Evolutionary conservation across 2,113 vertebrate genomes (phyloP).

Genomic region (Mesembrinibis cayennensis): DNA sequence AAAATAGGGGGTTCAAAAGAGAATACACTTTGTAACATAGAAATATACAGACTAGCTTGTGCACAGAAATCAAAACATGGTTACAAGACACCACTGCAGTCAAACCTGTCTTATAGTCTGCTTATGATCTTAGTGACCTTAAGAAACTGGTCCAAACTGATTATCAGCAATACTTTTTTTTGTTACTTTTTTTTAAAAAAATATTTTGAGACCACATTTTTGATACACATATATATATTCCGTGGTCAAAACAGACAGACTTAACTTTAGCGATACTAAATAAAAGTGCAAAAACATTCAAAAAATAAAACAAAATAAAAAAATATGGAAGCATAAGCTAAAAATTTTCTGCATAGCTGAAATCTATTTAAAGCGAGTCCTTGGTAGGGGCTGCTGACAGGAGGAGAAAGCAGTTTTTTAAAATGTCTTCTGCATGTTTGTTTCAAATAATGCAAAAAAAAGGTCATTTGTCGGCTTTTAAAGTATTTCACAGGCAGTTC

Average conservation of each 20-base stretch:
- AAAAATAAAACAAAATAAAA: slow-evolving; percentile 75
- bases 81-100: slow-evolving; percentile 78
- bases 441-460: slow-evolving; percentile 73
- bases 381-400: slow-evolving; percentile 77
- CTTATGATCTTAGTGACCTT: slow-evolving; percentile 82
- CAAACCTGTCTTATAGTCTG: slow-evolving; percentile 88
- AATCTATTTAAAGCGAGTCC: slow-evolving; percentile 95
- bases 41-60: slow-evolving; percentile 84
- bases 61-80: slow-evolving; percentile 85
- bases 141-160: slow-evolving; percentile 80
- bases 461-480: slow-evolving; percentile 59
- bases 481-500: slow-evolving; percentile 85
- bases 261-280: slow-evolving; percentile 82
- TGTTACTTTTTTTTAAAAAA: slow-evolving; percentile 77
- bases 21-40: slow-evolving; percentile 73
- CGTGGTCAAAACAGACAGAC: slow-evolving; percentile 82
- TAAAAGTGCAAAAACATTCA: slow-evolving; percentile 80
- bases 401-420: slow-evolving; percentile 74
- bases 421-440: slow-evolving; percentile 72
- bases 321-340: slow-evolving; percentile 88
- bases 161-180: slow-evolving; percentile 87
- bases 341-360: slow-evolving; percentile 97
- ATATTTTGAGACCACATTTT: slow-evolving; percentile 89
- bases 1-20: slow-evolving; percentile 73
- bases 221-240: slow-evolving; percentile 81